A percentile compares a stretch with the other conserved stretches of the same genome.
Evolutionary conservation across 2,888 invertebrate genomes (phyloP).

Genomic region (Rugalucina vietnamica): DNA sequence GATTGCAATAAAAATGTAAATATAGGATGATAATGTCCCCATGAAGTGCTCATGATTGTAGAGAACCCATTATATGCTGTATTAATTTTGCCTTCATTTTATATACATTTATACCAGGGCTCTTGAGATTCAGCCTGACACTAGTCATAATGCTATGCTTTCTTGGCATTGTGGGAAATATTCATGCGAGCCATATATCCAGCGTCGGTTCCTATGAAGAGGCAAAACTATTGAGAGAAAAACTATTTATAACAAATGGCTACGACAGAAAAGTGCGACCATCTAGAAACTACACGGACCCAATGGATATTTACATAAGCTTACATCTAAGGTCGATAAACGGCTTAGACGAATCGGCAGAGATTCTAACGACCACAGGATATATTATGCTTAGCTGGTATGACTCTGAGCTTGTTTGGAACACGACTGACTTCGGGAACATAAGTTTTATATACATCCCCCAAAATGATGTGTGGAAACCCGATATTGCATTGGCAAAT

Average conservation of each 20-base stretch:
- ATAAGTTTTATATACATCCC: neutral
- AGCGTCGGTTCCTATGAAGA: too few relatives aligned
- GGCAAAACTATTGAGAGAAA: neutral
- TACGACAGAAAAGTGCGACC: neutral
- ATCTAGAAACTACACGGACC: neutral
- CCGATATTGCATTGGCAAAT: neutral
- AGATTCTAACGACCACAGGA: neutral
- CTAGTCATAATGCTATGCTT: too few relatives aligned
- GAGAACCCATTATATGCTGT: too few relatives aligned
- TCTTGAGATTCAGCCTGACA: too few relatives aligned
- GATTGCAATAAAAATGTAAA: too few relatives aligned
- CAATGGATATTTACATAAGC: neutral
- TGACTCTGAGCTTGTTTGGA: neutral
- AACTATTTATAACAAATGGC: neutral
- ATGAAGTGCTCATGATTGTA: too few relatives aligned
- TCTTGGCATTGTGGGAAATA: too few relatives aligned
- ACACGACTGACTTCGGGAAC: neutral
- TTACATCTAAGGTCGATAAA: neutral
- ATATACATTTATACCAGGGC: too few relatives aligned
- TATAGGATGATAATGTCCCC: too few relatives aligned
- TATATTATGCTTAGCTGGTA: neutral
- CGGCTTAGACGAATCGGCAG: neutral
- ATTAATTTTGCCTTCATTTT: too few relatives aligned
- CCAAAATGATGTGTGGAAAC: slow-evolving; percentile 1
- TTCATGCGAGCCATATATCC: too few relatives aligned